These are phyloP conservation scores for Pituophis catenifer DNA, from an alignment of 2,113 vertebrate genomes.

Conservation along the genomic window DNA sequence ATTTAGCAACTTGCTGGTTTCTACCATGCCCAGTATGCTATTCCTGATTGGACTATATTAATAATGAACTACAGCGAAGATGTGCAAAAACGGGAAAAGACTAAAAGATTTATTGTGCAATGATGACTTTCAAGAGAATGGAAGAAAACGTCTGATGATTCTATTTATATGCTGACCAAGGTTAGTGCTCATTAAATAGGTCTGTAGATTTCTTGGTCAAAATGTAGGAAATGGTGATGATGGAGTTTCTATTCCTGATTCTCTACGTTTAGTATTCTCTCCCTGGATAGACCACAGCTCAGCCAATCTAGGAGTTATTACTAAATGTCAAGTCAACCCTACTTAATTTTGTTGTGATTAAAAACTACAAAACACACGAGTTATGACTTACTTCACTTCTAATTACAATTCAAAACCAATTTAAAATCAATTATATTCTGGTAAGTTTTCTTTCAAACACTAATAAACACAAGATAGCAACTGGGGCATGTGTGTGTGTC, in stretches of 20 bases:
- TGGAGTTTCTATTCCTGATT: background rate
- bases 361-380: constrained; percentile 42
- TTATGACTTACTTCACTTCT: constrained; percentile 62
- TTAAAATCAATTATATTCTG: constrained; percentile 69
- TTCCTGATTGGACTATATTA: background rate
- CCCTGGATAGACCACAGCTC: background rate
- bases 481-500: constrained; percentile 26
- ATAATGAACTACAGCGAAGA: background rate
- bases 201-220: background rate
- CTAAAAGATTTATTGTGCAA: background rate
- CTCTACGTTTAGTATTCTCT: background rate
- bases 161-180: background rate
- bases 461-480: constrained; percentile 66
- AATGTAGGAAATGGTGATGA: background rate
- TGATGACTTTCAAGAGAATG: background rate
- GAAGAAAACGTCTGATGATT: background rate
- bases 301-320: constrained; percentile 27
- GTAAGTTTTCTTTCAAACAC: constrained; percentile 43
- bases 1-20: background rate
- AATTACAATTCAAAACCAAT: constrained; percentile 71
- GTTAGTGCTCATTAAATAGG: background rate
- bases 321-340: background rate
- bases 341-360: constrained; percentile 49
- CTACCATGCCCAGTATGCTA: background rate
- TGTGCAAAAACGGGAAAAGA: background rate